These are phyloP conservation scores for Podargus strigoides DNA, from an alignment of 2,797 vertebrate species.

Conservation along the genomic window DNA sequence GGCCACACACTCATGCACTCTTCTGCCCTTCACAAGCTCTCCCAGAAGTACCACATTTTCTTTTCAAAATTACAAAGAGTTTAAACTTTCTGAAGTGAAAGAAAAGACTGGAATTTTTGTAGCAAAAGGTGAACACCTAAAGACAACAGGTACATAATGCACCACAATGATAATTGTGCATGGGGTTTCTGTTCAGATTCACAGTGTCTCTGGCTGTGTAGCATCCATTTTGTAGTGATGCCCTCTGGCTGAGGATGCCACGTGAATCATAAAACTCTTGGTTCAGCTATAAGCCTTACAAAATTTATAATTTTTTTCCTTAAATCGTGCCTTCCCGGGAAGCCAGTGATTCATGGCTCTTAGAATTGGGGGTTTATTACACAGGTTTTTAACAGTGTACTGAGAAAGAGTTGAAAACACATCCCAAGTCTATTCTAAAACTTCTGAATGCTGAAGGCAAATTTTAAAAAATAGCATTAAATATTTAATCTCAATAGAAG, in stretches of 20 bases:
- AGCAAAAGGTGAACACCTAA: not conserved
- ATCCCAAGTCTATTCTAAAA: not conserved
- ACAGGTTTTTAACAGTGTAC: not conserved
- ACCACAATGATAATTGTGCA: fast-evolving
- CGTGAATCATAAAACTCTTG: fast-evolving
- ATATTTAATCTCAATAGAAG: not conserved
- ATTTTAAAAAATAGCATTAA: not conserved
- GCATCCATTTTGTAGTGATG: not conserved
- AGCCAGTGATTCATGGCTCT: not conserved
- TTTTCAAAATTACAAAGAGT: not conserved
- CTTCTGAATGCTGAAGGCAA: not conserved
- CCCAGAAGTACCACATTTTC: not conserved
- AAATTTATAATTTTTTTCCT: not conserved
- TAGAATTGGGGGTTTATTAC: not conserved
- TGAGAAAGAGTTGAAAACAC: not conserved
- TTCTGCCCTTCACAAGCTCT: not conserved
- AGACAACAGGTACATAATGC: not conserved
- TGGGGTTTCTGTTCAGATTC: not conserved
- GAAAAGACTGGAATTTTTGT: not conserved
- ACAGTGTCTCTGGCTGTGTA: fast-evolving
- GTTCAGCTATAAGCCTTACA: not conserved
- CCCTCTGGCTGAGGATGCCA: fast-evolving
- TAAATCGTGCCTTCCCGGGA: not conserved
- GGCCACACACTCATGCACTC: fast-evolving
- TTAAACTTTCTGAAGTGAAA: not conserved